Percentiles rank a stretch among this genome's conserved stretches.
phyloP scores from a whole-genome alignment of 2,113 vertebrate species.

The Gymnocephalus cernua region DNA sequence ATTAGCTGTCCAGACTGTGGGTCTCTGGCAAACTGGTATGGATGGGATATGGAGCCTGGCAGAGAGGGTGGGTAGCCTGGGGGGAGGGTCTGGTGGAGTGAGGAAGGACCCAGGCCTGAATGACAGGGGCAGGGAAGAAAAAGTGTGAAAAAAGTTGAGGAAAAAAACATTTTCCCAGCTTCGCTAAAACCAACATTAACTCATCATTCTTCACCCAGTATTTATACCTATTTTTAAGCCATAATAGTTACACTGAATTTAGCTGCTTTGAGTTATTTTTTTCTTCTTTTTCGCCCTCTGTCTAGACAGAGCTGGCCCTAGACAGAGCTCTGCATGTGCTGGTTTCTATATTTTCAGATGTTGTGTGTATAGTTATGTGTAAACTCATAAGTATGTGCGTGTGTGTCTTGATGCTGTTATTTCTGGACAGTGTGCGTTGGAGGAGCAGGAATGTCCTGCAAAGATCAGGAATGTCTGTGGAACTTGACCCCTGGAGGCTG shows the following conservation, averaged over 20 bases:
- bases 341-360: slow-evolving; percentile 19
- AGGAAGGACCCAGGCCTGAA: slow-evolving; percentile 90
- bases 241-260: slow-evolving; percentile 9
- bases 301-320: slow-evolving; percentile 60
- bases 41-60: slow-evolving; percentile 89
- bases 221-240: slow-evolving; percentile 7
- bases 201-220: slow-evolving; percentile 15
- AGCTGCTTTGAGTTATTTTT: slow-evolving; percentile 23
- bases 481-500: slow-evolving; percentile 51
- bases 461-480: slow-evolving; percentile 69
- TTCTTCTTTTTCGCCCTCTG: slow-evolving; percentile 1
- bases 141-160: not conserved
- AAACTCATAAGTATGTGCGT: slow-evolving; percentile 24
- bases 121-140: not conserved
- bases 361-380: slow-evolving; percentile 9
- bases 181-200: slow-evolving; percentile 30
- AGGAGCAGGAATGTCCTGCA: slow-evolving; percentile 65
- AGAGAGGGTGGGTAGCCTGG: slow-evolving; percentile 91
- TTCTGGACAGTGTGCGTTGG: slow-evolving; percentile 52
- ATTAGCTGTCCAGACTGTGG: slow-evolving; percentile 96
- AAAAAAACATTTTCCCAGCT: slow-evolving; percentile 8
- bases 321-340: slow-evolving; percentile 12
- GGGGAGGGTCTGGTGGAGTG: slow-evolving; percentile 93
- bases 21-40: slow-evolving; percentile 96
- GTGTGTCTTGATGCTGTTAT: slow-evolving; percentile 54